A percentile compares a stretch with the other conserved stretches of the same genome.
Conservation (phyloP, 2,113 vertebrate genomes). For the Lepus timidus region DNA sequence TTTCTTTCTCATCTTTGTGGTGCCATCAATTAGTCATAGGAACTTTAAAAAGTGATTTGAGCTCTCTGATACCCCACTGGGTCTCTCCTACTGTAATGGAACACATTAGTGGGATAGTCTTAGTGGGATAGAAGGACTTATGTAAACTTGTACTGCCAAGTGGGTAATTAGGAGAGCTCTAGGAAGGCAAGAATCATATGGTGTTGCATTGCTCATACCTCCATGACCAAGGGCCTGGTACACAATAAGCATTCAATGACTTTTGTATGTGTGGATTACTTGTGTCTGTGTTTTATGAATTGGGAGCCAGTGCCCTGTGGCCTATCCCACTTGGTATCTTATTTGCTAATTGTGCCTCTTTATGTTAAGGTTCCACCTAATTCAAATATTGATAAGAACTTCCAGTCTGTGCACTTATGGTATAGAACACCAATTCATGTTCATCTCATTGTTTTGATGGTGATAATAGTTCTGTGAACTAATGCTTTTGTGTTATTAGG, state of each 20-base stretch:
- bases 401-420: neutral
- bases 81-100: neutral
- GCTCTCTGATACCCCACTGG: neutral
- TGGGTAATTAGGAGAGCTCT: neutral
- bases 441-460: neutral
- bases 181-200: neutral
- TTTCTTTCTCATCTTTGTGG: neutral
- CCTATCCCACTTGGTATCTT: neutral
- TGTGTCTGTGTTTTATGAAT: neutral
- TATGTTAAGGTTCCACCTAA: neutral
- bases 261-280: neutral
- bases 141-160: neutral
- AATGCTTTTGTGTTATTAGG: conserved; percentile 42
- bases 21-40: neutral
- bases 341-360: neutral
- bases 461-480: neutral
- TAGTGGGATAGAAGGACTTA: neutral
- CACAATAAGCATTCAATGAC: no score
- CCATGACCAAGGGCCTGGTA: neutral
- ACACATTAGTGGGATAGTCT: neutral
- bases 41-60: neutral
- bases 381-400: neutral
- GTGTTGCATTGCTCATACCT: neutral
- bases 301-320: neutral
- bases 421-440: neutral